Evolutionary conservation across 2,888 invertebrate genomes (phyloP).

Genomic region (Norana najaformis): DNA sequence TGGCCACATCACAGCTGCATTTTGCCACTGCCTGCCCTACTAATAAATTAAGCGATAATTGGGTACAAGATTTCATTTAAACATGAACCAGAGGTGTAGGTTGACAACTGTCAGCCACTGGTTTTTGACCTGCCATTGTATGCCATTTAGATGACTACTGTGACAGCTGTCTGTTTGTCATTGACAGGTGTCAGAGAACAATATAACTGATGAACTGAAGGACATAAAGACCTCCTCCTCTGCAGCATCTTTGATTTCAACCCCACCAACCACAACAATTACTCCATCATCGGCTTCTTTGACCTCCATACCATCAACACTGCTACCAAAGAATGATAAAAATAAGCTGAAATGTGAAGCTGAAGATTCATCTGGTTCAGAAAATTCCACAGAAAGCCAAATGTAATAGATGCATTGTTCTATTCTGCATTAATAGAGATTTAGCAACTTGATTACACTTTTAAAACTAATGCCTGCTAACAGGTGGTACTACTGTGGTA

Average conservation of each 20-base stretch:
- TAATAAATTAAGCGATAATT: not conserved
- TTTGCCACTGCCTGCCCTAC: too few relatives aligned
- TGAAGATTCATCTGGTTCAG: not conserved
- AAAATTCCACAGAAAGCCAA: not conserved
- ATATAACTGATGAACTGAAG: slow-evolving; percentile 17
- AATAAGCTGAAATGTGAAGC: slow-evolving; percentile 5
- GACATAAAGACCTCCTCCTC: slow-evolving; percentile 8
- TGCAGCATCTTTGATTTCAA: not conserved
- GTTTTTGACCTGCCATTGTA: not conserved
- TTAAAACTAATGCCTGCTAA: too few relatives aligned
- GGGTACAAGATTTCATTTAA: not conserved
- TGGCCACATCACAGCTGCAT: too few relatives aligned
- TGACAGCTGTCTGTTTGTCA: not conserved
- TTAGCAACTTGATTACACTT: not conserved
- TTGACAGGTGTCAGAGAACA: slow-evolving; percentile 19
- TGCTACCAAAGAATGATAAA: not conserved
- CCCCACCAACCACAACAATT: not conserved
- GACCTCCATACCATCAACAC: not conserved
- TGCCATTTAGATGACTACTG: not conserved
- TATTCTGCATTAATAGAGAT: not conserved
- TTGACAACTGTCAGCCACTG: too few relatives aligned
- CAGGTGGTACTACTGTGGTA: too few relatives aligned
- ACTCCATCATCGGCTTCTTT: too few relatives aligned
- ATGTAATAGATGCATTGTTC: not conserved
- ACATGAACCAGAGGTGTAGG: not conserved